phyloP scores from a whole-genome alignment of 2,113 vertebrate genomes.

The Lethenteron reissneri region DNA sequence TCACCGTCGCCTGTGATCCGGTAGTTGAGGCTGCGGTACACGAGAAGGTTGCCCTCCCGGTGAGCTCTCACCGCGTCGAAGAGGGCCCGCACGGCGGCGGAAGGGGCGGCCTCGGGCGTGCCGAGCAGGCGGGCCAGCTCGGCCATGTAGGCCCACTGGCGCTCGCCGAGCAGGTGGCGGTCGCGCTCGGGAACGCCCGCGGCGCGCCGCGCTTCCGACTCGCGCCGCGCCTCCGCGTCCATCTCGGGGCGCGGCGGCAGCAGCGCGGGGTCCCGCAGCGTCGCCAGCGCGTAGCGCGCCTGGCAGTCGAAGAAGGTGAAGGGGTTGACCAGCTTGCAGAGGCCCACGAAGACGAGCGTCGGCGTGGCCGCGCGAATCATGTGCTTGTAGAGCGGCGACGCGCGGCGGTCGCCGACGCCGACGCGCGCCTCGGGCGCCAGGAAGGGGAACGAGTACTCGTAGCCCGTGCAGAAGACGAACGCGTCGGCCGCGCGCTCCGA shows the following conservation, averaged over 20 bases:
- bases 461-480: slow-evolving; percentile 40
- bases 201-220: slow-evolving; percentile 11
- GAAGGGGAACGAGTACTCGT: slow-evolving; percentile 33
- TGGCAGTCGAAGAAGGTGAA: slow-evolving; percentile 39
- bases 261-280: slow-evolving; percentile 17
- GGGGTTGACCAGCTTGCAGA: slow-evolving; percentile 32
- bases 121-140: slow-evolving; percentile 18
- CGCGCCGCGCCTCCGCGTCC: slow-evolving; percentile 16
- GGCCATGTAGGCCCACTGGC: slow-evolving; percentile 23
- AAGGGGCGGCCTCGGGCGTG: slow-evolving; percentile 15
- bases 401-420: slow-evolving; percentile 19
- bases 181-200: slow-evolving; percentile 16
- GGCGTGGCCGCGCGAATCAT: slow-evolving; percentile 29
- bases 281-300: slow-evolving; percentile 23
- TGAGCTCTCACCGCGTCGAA: slow-evolving; percentile 18
- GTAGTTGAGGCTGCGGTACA: slow-evolving; percentile 18
- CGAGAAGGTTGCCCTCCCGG: slow-evolving; percentile 15
- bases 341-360: slow-evolving; percentile 30
- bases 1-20: slow-evolving; percentile 15
- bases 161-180: slow-evolving; percentile 18
- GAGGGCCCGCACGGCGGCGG: slow-evolving; percentile 15
- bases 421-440: slow-evolving; percentile 21
- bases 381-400: slow-evolving; percentile 28
- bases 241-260: slow-evolving; percentile 19
- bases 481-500: slow-evolving; percentile 16